phyloP scores from a whole-genome alignment of 2,797 vertebrate genomes.

The Astyanax mexicanus region DNA sequence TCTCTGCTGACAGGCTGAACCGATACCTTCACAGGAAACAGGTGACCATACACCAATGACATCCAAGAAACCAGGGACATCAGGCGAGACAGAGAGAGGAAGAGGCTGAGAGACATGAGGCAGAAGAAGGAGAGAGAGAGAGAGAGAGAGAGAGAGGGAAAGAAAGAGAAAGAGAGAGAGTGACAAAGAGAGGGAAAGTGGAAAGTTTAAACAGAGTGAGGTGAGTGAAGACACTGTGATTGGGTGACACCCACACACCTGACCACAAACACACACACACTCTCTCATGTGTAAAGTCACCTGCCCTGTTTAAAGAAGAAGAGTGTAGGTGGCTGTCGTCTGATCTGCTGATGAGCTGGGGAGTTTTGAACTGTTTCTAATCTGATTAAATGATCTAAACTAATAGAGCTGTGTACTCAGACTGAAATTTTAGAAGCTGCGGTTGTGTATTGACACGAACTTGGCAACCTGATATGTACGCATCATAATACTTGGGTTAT shows the following conservation, averaged over 20 bases:
- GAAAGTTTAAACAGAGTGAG: not conserved
- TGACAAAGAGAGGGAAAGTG: constrained; percentile 2
- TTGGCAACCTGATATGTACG: too few relatives aligned
- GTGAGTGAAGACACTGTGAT: constrained; percentile 7
- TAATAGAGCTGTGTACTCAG: not conserved
- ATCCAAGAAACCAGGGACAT: constrained; percentile 21
- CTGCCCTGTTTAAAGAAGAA: not conserved
- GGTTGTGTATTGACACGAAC: too few relatives aligned
- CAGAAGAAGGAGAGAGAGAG: constrained; percentile 28
- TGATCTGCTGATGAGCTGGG: constrained; percentile 17
- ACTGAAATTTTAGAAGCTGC: too few relatives aligned
- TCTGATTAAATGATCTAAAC: constrained; percentile 7
- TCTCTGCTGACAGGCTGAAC: not conserved
- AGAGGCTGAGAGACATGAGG: constrained; percentile 14
- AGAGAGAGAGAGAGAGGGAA: constrained; percentile 1
- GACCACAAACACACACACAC: not conserved
- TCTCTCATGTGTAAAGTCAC: not conserved
- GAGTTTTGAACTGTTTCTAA: not conserved
- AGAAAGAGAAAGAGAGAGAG: constrained; percentile 29
- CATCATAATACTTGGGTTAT: too few relatives aligned
- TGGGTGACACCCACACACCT: not conserved
- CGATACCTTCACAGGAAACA: constrained; percentile 51
- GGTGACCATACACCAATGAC: constrained; percentile 56
- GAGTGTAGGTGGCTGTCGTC: not conserved
- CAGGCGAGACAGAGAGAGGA: not conserved